Evolutionary conservation across 2,113 vertebrate genomes (phyloP).

Genomic region (Illadopsis cleaveri): DNA sequence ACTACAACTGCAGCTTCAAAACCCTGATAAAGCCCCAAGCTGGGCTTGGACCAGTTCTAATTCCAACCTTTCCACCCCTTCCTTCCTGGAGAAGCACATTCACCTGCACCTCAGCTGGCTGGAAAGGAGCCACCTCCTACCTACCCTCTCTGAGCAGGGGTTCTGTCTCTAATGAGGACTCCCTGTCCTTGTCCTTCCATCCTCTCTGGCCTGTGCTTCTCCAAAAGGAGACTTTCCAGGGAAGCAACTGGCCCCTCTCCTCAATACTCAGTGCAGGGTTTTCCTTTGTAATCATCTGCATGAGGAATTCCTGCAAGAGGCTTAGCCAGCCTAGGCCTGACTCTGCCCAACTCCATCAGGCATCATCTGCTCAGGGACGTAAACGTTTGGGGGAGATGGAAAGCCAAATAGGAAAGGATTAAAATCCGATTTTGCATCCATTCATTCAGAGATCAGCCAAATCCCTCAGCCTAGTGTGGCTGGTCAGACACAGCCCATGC

Average conservation of each 20-base stretch:
- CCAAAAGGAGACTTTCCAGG: not conserved
- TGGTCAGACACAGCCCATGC: not conserved
- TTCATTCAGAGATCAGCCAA: not conserved
- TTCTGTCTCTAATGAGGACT: not conserved
- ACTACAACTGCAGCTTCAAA: not conserved
- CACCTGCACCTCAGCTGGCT: not conserved
- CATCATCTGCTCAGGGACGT: not conserved
- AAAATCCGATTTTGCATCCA: not conserved
- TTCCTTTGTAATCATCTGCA: not conserved
- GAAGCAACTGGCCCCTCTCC: not conserved
- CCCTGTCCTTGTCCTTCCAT: not conserved
- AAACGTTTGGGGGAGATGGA: not conserved
- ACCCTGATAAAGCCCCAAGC: not conserved
- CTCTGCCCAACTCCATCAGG: conserved; percentile 52
- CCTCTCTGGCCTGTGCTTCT: not conserved
- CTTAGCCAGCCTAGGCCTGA: not conserved
- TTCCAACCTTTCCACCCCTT: not conserved
- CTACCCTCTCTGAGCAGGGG: not conserved
- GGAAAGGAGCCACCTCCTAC: not conserved
- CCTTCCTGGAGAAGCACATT: not conserved
- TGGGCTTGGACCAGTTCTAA: not conserved
- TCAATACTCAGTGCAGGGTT: not conserved
- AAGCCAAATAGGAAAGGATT: conserved; percentile 16
- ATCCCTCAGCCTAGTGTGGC: conserved; percentile 19
- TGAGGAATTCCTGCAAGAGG: conserved; percentile 17